Conservation (phyloP, 2,888 invertebrate species). For the Calliopum simillimum region DNA sequence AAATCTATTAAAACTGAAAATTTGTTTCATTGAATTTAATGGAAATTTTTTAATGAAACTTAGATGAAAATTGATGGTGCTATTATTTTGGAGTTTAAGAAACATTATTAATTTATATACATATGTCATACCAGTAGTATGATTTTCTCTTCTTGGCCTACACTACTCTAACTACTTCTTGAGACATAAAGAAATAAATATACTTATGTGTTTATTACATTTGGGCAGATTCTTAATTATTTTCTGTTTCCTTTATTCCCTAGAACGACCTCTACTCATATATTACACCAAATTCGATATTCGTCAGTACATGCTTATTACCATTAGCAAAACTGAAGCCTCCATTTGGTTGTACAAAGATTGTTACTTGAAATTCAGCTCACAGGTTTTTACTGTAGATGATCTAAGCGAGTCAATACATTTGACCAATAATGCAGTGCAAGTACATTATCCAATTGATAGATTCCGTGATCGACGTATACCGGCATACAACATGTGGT, state of each 20-base stretch:
- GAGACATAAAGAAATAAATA: no score
- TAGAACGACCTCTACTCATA: constrained; percentile 84
- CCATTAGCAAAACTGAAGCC: constrained; percentile 78
- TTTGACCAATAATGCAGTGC: constrained; percentile 87
- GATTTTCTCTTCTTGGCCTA: no score
- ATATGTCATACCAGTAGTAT: no score
- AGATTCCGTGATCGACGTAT: constrained; percentile 71
- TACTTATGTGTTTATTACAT: no score
- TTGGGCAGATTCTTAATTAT: no score
- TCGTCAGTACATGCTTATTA: constrained; percentile 84
- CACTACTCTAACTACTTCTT: no score
- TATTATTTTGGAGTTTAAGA: no score
- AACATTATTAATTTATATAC: no score
- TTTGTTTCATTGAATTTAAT: no score
- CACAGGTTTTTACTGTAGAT: constrained; percentile 80
- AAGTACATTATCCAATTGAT: constrained; percentile 74
- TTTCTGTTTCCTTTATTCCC: constrained; percentile 49
- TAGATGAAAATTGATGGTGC: no score
- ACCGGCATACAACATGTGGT: constrained; percentile 88
- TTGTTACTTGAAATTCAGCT: constrained; percentile 88
- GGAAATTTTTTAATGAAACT: no score
- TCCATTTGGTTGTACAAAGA: constrained; percentile 89
- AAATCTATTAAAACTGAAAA: no score
- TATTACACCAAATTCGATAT: constrained; percentile 92
- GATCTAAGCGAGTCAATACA: constrained; percentile 88